Evolutionary conservation across 1,140 invertebrate genomes (phyloP).

Genomic region (Fopius arisanus): DNA sequence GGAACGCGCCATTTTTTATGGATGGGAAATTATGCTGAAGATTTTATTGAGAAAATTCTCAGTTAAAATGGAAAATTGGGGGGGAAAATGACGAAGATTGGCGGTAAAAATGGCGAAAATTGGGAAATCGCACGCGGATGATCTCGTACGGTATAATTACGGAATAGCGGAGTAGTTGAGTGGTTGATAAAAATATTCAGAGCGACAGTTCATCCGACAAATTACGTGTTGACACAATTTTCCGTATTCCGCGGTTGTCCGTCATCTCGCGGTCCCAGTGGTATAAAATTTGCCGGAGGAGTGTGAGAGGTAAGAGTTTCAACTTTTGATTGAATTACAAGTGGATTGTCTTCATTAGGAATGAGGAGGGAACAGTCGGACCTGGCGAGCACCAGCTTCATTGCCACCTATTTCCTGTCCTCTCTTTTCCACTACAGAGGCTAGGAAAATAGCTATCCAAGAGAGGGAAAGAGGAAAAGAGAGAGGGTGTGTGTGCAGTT

Average conservation of each 20-base stretch:
- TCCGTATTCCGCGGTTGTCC: slow-evolving; percentile 8
- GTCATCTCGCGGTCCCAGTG: background rate
- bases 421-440: background rate
- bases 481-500: background rate
- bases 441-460: background rate
- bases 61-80: too few relatives aligned
- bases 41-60: too few relatives aligned
- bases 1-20: too few relatives aligned
- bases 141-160: too few relatives aligned
- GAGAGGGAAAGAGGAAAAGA: background rate
- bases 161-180: too few relatives aligned
- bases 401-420: background rate
- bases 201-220: background rate
- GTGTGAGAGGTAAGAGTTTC: slow-evolving; percentile 16
- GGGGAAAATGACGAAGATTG: too few relatives aligned
- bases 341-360: slow-evolving; percentile 34
- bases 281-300: background rate
- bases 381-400: background rate
- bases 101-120: too few relatives aligned
- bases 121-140: too few relatives aligned
- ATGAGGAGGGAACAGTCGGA: background rate
- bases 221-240: slow-evolving; percentile 30
- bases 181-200: background rate
- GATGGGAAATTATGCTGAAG: too few relatives aligned
- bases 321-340: slow-evolving; percentile 36